These are phyloP conservation scores for Platygyra sinensis DNA, from an alignment of 64 coral and sea anemone species.

Conservation along the genomic window DNA sequence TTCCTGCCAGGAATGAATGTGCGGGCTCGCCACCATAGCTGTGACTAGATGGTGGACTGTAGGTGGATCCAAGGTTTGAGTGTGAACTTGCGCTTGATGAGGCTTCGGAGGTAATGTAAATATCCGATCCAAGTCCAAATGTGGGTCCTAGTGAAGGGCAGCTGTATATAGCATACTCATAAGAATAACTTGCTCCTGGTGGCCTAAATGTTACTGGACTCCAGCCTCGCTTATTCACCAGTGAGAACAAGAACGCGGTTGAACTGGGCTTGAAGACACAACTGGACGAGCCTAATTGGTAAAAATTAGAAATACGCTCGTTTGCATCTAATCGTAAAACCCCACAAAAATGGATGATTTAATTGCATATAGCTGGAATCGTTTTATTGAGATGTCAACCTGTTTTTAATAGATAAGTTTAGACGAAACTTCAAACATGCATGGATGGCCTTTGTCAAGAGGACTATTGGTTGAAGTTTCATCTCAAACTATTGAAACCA, in stretches of 20 bases:
- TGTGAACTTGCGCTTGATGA: slow-evolving; percentile 4
- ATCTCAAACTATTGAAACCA: no score
- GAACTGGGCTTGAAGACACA: no score
- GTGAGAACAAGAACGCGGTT: background rate
- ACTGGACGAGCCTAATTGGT: no score
- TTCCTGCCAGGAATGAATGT: slow-evolving; percentile 8
- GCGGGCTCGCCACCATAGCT: background rate
- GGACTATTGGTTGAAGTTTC: no score
- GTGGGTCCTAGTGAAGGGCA: slow-evolving; percentile 23
- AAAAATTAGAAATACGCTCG: no score
- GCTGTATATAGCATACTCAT: slow-evolving; percentile 1
- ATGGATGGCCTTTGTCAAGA: no score
- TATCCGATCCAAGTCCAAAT: slow-evolving; percentile 52
- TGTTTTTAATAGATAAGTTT: no score
- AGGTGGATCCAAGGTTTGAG: slow-evolving; percentile 21
- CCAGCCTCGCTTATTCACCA: slow-evolving; percentile 5
- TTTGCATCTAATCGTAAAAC: no score
- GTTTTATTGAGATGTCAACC: no score
- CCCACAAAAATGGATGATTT: no score
- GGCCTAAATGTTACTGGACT: background rate
- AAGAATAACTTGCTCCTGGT: background rate
- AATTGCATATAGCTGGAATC: no score
- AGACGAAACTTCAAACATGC: no score
- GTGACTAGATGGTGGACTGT: background rate
- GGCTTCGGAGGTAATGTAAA: slow-evolving; percentile 16